A percentile compares a stretch with the other conserved stretches of the same genome.
phyloP scores from a whole-genome alignment of 2,888 invertebrate species.

The Junonia oenone region DNA sequence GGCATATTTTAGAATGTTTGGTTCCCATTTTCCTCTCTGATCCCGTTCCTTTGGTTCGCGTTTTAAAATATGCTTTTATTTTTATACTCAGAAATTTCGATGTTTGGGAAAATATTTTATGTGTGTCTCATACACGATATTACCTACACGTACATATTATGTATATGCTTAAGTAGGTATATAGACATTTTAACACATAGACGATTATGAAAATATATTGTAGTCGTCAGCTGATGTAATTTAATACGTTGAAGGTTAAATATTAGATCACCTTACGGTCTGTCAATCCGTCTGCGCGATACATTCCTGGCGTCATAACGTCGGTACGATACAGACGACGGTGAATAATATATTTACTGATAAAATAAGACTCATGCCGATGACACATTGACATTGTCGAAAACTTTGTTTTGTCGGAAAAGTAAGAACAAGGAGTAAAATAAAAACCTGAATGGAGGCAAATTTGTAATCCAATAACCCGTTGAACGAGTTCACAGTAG shows the following conservation, averaged over 20 bases:
- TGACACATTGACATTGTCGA: neutral
- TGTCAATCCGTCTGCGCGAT: constrained; percentile 29
- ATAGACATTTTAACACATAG: too few relatives aligned
- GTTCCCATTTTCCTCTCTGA: constrained; percentile 26
- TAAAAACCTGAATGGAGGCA: constrained; percentile 27
- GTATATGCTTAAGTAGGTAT: too few relatives aligned
- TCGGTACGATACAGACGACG: constrained; percentile 8
- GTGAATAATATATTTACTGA: constrained; percentile 9
- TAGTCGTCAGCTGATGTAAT: constrained; percentile 1
- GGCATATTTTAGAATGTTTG: constrained; percentile 5
- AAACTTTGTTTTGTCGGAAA: neutral
- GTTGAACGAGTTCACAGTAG: constrained; percentile 53
- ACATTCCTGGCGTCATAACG: constrained; percentile 19
- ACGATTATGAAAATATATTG: neutral
- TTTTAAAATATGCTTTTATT: constrained; percentile 9
- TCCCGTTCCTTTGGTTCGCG: constrained; percentile 11
- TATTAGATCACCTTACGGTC: constrained; percentile 46
- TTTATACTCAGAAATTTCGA: neutral
- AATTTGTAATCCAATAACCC: constrained; percentile 36
- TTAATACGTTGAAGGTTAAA: constrained; percentile 27
- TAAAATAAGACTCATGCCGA: constrained; percentile 1
- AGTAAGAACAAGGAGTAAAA: neutral
- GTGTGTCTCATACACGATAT: neutral
- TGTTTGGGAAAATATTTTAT: neutral
- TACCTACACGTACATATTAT: neutral